A percentile compares a stretch with the other conserved stretches of the same genome.
Conservation (phyloP, 2,797 vertebrate species). For the Mionectes olivaceus region DNA sequence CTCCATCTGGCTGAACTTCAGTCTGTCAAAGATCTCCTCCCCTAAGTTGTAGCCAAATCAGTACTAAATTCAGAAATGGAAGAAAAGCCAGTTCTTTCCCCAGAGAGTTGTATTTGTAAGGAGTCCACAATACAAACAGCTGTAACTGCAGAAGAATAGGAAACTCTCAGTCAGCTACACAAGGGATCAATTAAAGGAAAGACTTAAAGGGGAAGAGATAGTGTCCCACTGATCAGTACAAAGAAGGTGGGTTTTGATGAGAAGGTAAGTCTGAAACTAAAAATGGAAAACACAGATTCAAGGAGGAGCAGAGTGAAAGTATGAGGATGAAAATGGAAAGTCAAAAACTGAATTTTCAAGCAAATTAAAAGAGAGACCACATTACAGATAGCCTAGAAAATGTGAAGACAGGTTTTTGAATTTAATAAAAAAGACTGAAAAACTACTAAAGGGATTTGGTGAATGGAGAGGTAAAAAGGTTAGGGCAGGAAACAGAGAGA, state of each 20-base stretch:
- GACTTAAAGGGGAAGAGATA: neutral
- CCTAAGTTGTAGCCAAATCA: neutral
- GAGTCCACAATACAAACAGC: neutral
- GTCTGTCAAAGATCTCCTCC: neutral
- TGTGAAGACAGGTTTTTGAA: neutral
- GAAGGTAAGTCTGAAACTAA: neutral
- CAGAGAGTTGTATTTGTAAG: neutral
- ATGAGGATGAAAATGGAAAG: neutral
- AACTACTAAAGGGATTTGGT: neutral
- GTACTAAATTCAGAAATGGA: neutral
- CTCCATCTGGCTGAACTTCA: neutral
- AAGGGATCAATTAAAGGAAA: conserved; percentile 12
- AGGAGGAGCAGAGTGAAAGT: neutral
- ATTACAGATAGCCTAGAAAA: neutral
- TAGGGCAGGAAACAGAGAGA: neutral
- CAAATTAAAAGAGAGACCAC: neutral
- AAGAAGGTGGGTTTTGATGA: neutral
- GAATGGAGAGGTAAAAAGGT: conserved; percentile 1
- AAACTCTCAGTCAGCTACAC: neutral
- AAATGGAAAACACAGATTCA: neutral
- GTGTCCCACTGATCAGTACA: neutral
- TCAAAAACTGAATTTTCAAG: neutral
- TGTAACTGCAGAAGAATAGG: neutral
- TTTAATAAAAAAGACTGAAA: neutral
- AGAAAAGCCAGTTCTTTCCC: neutral